A percentile compares a stretch with the other conserved stretches of the same genome.
Evolutionary conservation across 2,797 vertebrate genomes (phyloP).

Genomic region (Tadarida brasiliensis): DNA sequence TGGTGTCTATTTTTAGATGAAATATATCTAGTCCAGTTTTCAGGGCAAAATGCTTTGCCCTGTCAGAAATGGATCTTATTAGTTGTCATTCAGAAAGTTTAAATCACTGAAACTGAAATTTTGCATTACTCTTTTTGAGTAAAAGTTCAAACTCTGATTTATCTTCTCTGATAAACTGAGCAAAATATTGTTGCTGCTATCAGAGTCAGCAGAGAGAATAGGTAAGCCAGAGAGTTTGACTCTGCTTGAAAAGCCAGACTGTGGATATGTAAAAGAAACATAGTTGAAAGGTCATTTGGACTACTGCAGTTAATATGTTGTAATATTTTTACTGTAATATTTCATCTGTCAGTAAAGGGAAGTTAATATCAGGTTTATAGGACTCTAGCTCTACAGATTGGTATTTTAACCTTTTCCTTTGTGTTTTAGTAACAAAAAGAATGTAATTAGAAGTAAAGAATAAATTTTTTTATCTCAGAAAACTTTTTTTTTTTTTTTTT

Average conservation of each 20-base stretch:
- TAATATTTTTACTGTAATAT: constrained; percentile 48
- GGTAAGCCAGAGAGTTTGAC: not conserved
- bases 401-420: constrained; percentile 6
- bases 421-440: not conserved
- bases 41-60: constrained; percentile 7
- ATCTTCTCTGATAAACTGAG: constrained; percentile 43
- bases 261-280: constrained; percentile 51
- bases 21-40: constrained; percentile 50
- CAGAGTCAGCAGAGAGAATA: constrained; percentile 20
- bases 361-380: constrained; percentile 30
- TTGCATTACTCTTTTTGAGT: constrained; percentile 27
- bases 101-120: constrained; percentile 44
- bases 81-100: constrained; percentile 22
- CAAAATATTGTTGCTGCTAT: constrained; percentile 53
- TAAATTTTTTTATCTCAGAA: constrained; percentile 6
- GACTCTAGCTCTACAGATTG: not conserved
- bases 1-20: constrained; percentile 47
- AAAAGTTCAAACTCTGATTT: constrained; percentile 54
- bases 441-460: constrained; percentile 54
- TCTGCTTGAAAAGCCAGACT: not conserved
- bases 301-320: not conserved
- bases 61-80: constrained; percentile 30
- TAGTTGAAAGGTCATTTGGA: constrained; percentile 28
- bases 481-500: constrained; percentile 56
- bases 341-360: not conserved